Evolutionary conservation across 2,888 invertebrate genomes (phyloP).

Genomic region (Spilosoma lubricipeda): DNA sequence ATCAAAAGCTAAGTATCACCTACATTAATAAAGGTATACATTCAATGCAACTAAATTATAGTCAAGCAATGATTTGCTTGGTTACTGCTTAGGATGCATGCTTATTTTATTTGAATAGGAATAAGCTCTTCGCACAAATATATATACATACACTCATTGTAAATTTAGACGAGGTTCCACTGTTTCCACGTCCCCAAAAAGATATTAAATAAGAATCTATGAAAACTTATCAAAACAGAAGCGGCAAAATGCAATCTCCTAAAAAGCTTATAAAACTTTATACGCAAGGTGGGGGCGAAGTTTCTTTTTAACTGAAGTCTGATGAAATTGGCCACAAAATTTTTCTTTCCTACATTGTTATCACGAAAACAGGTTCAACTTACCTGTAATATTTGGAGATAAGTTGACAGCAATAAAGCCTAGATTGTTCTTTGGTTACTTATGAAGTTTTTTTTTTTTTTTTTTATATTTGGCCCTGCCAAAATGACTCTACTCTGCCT

Average conservation of each 20-base stretch:
- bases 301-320: slow-evolving; percentile 23
- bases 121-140: not conserved
- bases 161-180: not conserved
- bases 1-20: too few species aligned
- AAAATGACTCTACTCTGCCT: too few species aligned
- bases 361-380: not conserved
- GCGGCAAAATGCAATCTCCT: slow-evolving; percentile 36
- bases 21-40: too few species aligned
- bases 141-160: not conserved
- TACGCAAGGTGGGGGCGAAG: slow-evolving; percentile 4
- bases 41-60: too few species aligned
- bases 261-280: slow-evolving; percentile 36
- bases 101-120: too few species aligned
- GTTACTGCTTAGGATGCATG: too few species aligned
- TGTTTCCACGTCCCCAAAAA: slow-evolving; percentile 9
- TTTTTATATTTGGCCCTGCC: too few species aligned
- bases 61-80: too few species aligned
- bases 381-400: not conserved
- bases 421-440: not conserved
- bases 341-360: not conserved
- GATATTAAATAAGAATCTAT: slow-evolving; percentile 38
- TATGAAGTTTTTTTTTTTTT: too few species aligned
- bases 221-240: slow-evolving; percentile 20
- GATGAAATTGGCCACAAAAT: slow-evolving; percentile 1
- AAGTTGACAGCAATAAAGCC: not conserved